phyloP scores from a whole-genome alignment of 2,797 vertebrate genomes.

The Galago senegalensis region DNA sequence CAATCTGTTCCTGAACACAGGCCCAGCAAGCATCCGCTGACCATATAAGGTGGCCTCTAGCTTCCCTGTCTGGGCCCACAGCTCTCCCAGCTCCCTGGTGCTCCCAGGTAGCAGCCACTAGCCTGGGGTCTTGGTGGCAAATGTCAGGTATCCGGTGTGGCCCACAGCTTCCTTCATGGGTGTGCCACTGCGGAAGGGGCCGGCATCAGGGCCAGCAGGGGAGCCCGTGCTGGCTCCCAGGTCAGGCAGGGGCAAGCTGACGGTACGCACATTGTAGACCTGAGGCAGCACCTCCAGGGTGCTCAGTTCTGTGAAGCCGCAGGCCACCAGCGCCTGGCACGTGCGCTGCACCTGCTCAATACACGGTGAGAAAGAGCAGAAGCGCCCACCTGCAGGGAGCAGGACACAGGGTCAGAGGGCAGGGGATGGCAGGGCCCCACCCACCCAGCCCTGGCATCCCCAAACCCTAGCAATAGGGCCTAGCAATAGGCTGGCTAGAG shows the following conservation, averaged over 20 bases:
- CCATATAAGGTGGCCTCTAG: conserved; percentile 61
- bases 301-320: conserved; percentile 95
- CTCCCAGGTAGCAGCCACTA: conserved; percentile 79
- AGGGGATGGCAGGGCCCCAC: rapidly evolving
- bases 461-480: not conserved
- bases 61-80: not conserved
- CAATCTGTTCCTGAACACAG: not conserved
- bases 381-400: conserved; percentile 93
- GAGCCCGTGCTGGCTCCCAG: conserved; percentile 90
- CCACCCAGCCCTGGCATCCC: rapidly evolving
- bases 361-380: conserved; percentile 98
- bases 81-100: not conserved
- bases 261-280: conserved; percentile 93
- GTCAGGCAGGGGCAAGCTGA: conserved; percentile 94
- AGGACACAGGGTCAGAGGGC: not conserved
- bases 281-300: conserved; percentile 96
- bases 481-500: not conserved
- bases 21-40: not conserved
- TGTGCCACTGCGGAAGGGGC: conserved; percentile 93
- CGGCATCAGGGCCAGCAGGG: conserved; percentile 83
- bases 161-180: conserved; percentile 94
- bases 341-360: conserved; percentile 99
- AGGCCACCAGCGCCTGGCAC: conserved; percentile 91
- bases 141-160: conserved; percentile 98
- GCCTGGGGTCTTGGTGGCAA: conserved; percentile 95